Evolutionary conservation across 2,113 vertebrate species (phyloP), one percentile per base, ranked within the genome.

Genomic region (Ptilorrhoa leucosticta): DNA sequence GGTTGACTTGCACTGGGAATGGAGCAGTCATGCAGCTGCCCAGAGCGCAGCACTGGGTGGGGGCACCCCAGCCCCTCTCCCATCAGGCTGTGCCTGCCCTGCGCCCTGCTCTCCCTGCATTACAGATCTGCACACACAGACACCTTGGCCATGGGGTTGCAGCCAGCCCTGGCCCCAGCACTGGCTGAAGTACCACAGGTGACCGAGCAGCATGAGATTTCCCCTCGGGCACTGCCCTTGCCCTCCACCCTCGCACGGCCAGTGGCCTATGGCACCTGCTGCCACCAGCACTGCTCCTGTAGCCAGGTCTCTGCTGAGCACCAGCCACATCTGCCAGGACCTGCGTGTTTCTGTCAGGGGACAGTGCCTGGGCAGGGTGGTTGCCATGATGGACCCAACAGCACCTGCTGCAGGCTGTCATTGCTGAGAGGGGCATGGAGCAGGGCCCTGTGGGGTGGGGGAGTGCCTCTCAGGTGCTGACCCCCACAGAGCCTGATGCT

Each of bases 271-370:
- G 63, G 40, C 35, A 53, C 17, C 39, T 20, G 42, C 47, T 10
- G 6, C 22, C 17, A 8, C 61, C 44, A 45, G 61, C 64, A 9
- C n/a, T 1, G 4, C 40, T 53, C 11, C 1, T 0, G 37, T 50
- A 42, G 56, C 50, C 57, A 8, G 12, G 6, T 37, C 26, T 28
- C 39, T 23, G 69, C 35, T 1, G 7, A 17, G 8, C 51, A 33
- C 15, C 6, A 31, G 84, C 69, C 23, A 42, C 5, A 0, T 11
- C 31, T 58, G 82, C 15, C 48, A 24, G 48, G 28, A n/a, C 27
- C 42, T 11, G 24, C 0, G 0, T 15, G 24, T n/a, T 65, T 33
- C 45, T 83, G 4, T 11, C 7, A 2, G 18, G 24, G 53, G 31
- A 16, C n/a, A n/a, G 51, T 4, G 28, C 53, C 51, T 22, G 50